A percentile compares a stretch with the other conserved stretches of the same genome.
Evolutionary conservation across 1,140 invertebrate genomes (phyloP).

Genomic region (Ceratosolen solmsi): DNA sequence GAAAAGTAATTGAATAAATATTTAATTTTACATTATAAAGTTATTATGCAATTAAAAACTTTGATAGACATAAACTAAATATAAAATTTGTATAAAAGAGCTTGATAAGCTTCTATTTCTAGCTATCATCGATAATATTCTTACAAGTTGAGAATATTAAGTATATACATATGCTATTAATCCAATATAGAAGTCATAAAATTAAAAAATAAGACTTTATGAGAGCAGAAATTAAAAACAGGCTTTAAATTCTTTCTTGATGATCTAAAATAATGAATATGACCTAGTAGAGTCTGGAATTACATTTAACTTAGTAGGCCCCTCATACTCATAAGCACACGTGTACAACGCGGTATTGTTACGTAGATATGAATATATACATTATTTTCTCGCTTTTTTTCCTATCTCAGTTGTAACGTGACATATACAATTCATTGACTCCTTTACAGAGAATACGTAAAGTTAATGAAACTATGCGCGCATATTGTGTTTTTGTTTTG

Average conservation of each 20-base stretch:
- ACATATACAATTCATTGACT: neutral
- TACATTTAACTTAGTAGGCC: neutral
- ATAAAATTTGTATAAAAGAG: constrained; percentile 10
- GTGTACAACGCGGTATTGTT: constrained; percentile 12
- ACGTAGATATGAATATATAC: constrained; percentile 27
- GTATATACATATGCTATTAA: neutral
- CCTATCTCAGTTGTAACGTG: neutral
- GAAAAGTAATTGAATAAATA: no score
- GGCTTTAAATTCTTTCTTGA: neutral
- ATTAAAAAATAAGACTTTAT: no score
- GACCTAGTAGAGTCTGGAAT: neutral
- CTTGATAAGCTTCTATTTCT: neutral
- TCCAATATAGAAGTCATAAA: no score
- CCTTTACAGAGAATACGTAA: neutral
- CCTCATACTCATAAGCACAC: neutral
- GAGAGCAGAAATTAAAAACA: no score
- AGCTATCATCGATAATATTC: neutral
- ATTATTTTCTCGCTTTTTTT: neutral
- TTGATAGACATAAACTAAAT: no score
- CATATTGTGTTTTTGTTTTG: neutral
- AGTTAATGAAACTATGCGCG: neutral
- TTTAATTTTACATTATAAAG: no score
- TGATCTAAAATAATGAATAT: neutral
- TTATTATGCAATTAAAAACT: no score
- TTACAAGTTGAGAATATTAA: neutral